Percentiles rank a stretch among this genome's conserved stretches.
These are phyloP conservation scores for Achatina immaculata DNA, from an alignment of 1,140 invertebrate genomes.

Conservation along the genomic window DNA sequence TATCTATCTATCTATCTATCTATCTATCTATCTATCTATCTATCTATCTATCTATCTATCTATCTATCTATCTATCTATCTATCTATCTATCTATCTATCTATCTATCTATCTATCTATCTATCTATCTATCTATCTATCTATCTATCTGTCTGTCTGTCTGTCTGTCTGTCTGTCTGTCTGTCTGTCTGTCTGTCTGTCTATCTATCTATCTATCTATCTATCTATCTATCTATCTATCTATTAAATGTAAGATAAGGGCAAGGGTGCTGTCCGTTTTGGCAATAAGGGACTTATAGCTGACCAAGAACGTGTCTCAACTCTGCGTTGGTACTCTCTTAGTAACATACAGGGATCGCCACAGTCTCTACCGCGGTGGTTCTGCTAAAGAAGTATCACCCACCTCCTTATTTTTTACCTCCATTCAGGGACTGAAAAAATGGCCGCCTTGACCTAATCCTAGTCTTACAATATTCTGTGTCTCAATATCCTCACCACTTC, in stretches of 20 bases:
- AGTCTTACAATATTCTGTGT: no score
- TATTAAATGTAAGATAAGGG: neutral
- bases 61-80: neutral
- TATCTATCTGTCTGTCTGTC: constrained; percentile 14
- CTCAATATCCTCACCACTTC: no score
- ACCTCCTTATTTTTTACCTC: no score
- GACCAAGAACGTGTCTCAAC: no score
- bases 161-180: constrained; percentile 27
- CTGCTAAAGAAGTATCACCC: no score
- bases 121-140: constrained; percentile 3
- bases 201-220: neutral
- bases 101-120: constrained; percentile 3
- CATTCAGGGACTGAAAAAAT: no score
- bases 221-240: constrained; percentile 6
- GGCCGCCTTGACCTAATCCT: no score
- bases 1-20: constrained; percentile 4
- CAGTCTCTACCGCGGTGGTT: no score
- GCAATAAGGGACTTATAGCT: no score
- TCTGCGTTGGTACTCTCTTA: no score
- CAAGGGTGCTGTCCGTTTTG: neutral
- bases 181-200: constrained; percentile 7
- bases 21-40: neutral
- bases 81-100: neutral
- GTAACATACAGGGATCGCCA: no score
- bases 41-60: neutral